A percentile compares a stretch with the other conserved stretches of the same genome.
phyloP scores from a whole-genome alignment of 2,113 vertebrate species.

The Syngnathus typhle region DNA sequence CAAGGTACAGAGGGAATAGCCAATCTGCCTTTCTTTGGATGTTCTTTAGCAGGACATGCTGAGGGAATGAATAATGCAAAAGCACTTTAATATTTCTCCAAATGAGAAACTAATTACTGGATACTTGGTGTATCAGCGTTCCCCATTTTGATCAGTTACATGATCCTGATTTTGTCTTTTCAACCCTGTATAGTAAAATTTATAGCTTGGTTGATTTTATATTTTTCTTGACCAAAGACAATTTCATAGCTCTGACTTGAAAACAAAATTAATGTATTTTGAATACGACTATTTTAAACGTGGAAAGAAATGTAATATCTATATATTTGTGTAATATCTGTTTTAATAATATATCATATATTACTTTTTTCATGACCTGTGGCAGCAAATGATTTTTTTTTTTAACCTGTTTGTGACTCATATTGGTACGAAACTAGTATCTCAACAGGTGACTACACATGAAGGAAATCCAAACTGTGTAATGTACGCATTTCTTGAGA shows the following conservation, averaged over 20 bases:
- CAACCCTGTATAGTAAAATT: conserved; percentile 64
- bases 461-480: conserved; percentile 1
- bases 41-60: conserved; percentile 60
- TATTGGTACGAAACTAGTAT: conserved; percentile 33
- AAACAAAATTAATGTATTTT: conserved; percentile 66
- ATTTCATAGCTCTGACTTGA: conserved; percentile 68
- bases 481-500: neutral
- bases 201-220: conserved; percentile 68
- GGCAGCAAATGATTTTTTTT: conserved; percentile 37
- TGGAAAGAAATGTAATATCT: conserved; percentile 47
- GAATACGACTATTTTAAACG: conserved; percentile 64
- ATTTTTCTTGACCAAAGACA: conserved; percentile 77
- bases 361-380: conserved; percentile 37
- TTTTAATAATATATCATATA: conserved; percentile 39
- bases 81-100: conserved; percentile 95
- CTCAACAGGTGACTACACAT: conserved; percentile 17
- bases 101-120: conserved; percentile 77
- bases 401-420: conserved; percentile 43
- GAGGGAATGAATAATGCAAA: conserved; percentile 80
- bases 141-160: conserved; percentile 92
- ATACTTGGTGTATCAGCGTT: conserved; percentile 85
- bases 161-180: conserved; percentile 77
- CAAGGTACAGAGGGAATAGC: conserved; percentile 39
- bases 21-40: conserved; percentile 68
- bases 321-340: conserved; percentile 27